Evolutionary conservation across 2,888 invertebrate genomes (phyloP), one percentile per base, ranked within the genome.

Genomic region (Branchinecta sandiegonensis): DNA sequence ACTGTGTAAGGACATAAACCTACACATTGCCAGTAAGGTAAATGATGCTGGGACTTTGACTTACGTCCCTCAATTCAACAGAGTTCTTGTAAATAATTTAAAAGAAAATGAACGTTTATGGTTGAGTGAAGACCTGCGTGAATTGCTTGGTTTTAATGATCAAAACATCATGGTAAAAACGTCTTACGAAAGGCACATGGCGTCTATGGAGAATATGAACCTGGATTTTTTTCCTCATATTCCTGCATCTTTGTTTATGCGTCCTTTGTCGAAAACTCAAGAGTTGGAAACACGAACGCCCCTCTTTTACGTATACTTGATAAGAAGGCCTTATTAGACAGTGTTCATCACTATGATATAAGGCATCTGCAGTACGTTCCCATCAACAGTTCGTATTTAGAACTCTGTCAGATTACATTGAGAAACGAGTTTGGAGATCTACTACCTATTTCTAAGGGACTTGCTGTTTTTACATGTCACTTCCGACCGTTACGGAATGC

Each of bases 381-480:
- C 13, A 17, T 56, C 17, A 56, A 56, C 56, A 56, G n/a, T 56
- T 56, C 56, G 56, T 56, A 56, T 56, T 56, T 56, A 17, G 14
- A 56, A 17, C 56, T 56, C 56, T 56, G 56, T 56, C 56, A 56
- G 56, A n/a, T 56, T n/a, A 56, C 56, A 56, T 8, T 56, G 13
- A 56, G 13, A 56, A 56, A 17, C 17, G 56, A 56, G 14, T 56
- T 56, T n/a, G 56, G 56, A n/a, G 56, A 56, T 56, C 4, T 5
- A n/a, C 17, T 56, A 56, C n/a, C 17, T n/a, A 56, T 56, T n/a
- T n/a, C 56, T 13, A 56, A 56, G 14, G 56, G 56, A n/a, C 17
- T 56, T 13, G 56, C 56, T 17, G 13, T 56, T 13, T n/a, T 56
- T 56, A 56, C 17, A 56, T n/a, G 56, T 56, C 56, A 56, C 17